These are phyloP conservation scores for Dioctria linearis DNA, from an alignment of 2,888 invertebrate species.

Conservation along the genomic window DNA sequence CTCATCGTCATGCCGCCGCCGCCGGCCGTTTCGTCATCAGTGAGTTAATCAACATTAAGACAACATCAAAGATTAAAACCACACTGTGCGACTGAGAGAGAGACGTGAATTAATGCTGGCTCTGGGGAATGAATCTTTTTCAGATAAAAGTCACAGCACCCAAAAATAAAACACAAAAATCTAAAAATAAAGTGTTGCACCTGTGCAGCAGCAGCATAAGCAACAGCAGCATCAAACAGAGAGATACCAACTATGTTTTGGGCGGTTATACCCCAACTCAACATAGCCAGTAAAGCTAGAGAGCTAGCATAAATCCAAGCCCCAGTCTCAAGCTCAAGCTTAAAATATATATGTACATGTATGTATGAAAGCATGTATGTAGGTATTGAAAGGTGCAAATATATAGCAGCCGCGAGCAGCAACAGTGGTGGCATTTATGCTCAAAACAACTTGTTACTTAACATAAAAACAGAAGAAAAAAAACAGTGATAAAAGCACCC, in stretches of 20 bases:
- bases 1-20: no score
- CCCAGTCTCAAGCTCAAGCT: neutral
- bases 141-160: neutral
- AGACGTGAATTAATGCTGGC: no score
- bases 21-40: no score
- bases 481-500: neutral
- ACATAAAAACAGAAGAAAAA: neutral
- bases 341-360: no score
- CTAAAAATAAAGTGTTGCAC: neutral
- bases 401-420: no score
- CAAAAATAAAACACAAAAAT: neutral
- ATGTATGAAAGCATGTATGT: no score
- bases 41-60: no score
- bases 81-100: no score
- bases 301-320: neutral
- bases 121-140: no score
- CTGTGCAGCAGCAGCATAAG: neutral
- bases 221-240: neutral
- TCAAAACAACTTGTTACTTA: slow-evolving; percentile 6
- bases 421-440: neutral
- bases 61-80: no score
- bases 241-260: neutral
- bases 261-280: neutral
- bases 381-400: no score
- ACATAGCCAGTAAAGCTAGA: neutral